Evolutionary conservation across 2,113 vertebrate genomes (phyloP).

Genomic region (Eubucco bourcierii): DNA sequence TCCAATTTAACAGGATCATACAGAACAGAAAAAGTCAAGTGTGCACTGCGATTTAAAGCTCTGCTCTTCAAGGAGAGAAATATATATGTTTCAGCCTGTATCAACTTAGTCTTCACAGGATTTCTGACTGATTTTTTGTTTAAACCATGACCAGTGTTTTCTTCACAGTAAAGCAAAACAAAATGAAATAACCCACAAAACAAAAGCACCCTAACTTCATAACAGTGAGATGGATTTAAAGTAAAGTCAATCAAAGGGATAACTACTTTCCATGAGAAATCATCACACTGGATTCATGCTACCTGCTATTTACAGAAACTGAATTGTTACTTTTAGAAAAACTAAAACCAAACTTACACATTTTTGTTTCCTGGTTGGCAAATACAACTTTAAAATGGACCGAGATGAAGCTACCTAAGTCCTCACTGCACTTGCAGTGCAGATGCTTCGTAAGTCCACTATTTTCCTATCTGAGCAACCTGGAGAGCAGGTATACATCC

Average conservation of each 20-base stretch:
- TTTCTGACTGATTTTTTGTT: slow-evolving; percentile 5
- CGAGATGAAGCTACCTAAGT: background rate
- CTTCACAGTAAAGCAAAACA: background rate
- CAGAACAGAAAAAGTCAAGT: slow-evolving; percentile 72
- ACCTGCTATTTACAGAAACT: slow-evolving; percentile 7
- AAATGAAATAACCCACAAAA: too few species aligned
- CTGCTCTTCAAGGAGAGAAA: slow-evolving; percentile 42
- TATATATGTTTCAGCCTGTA: slow-evolving; percentile 48
- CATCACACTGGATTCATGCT: background rate
- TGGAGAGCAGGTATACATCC: background rate
- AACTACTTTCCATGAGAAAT: slow-evolving; percentile 7
- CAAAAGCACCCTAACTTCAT: background rate
- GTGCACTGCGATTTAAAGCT: slow-evolving; percentile 57
- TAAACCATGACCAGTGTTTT: slow-evolving; percentile 38
- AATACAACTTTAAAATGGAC: slow-evolving; percentile 40
- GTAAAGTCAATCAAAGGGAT: slow-evolving; percentile 13
- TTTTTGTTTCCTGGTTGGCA: slow-evolving; percentile 47
- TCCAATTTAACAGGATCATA: slow-evolving; percentile 73
- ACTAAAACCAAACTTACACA: slow-evolving; percentile 53
- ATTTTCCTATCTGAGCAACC: background rate
- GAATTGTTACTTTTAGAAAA: slow-evolving; percentile 31
- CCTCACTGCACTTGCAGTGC: background rate
- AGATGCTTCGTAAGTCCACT: background rate
- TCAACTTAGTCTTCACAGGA: slow-evolving; percentile 14
- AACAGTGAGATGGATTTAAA: slow-evolving; percentile 28